phyloP scores from a whole-genome alignment of 2,113 vertebrate species.

The Zosterops lateralis region DNA sequence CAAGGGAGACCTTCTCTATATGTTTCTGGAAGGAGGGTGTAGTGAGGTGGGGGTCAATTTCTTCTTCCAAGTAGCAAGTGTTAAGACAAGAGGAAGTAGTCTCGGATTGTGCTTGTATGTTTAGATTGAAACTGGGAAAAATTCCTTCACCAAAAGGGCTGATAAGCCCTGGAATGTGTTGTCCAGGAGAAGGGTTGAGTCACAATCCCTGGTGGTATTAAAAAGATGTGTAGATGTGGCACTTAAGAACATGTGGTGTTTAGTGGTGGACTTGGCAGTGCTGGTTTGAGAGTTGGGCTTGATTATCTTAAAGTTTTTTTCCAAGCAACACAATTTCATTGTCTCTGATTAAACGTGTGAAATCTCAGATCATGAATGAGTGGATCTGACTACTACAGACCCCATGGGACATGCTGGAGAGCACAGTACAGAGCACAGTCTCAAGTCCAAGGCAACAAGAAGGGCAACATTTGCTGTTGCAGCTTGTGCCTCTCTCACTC shows the following conservation, averaged over 20 bases:
- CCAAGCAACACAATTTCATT: background rate
- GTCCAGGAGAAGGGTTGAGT: background rate
- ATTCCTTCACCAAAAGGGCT: background rate
- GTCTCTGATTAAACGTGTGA: background rate
- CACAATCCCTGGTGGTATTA: background rate
- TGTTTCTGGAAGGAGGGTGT: background rate
- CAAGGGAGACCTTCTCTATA: background rate
- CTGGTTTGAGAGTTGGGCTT: background rate
- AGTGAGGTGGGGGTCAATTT: fast-evolving
- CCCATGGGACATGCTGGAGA: background rate
- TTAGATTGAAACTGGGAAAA: background rate
- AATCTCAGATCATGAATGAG: background rate
- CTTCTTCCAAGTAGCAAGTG: background rate
- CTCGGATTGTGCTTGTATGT: background rate
- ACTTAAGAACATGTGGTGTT: background rate
- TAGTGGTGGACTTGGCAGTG: background rate
- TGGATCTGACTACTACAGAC: background rate
- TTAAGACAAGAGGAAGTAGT: background rate
- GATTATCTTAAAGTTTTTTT: background rate
- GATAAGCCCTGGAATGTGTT: too few relatives aligned
- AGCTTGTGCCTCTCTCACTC: background rate
- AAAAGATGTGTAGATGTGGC: background rate
- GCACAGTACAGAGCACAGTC: background rate
- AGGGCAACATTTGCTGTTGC: background rate
- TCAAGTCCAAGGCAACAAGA: background rate